Conservation (phyloP, 2,797 vertebrate genomes). For the Lepilemur septentrionalis region DNA sequence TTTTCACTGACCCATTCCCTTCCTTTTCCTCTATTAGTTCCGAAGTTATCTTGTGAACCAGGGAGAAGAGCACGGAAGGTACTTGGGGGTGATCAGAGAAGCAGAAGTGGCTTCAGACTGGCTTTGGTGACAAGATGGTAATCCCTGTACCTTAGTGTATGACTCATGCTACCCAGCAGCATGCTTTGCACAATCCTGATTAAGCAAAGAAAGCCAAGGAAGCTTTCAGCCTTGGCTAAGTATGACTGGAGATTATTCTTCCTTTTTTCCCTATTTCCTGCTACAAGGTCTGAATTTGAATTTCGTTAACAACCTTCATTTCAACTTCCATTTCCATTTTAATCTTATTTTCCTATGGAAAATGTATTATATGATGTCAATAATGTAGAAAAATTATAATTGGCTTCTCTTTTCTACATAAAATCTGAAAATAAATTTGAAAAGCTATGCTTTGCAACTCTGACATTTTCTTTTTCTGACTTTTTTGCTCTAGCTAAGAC, state of each 20-base stretch:
- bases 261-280: background rate
- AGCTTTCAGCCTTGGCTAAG: background rate
- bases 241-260: background rate
- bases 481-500: background rate
- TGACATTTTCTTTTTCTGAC: background rate
- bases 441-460: background rate
- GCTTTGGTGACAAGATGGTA: background rate
- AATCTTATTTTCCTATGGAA: background rate
- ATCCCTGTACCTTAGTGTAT: too few relatives aligned
- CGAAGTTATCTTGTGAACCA: background rate
- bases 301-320: background rate
- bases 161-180: background rate
- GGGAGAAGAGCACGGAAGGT: background rate
- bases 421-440: conserved; percentile 11
- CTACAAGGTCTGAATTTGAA: background rate
- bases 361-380: background rate
- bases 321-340: background rate
- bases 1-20: background rate
- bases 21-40: background rate
- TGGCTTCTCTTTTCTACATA: background rate
- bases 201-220: background rate
- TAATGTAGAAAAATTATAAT: background rate
- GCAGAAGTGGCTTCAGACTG: background rate
- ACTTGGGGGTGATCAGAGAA: background rate
- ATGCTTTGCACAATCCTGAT: background rate